Evolutionary conservation across 2,797 vertebrate genomes (phyloP).

Genomic region (Lithobates sylvaticus): DNA sequence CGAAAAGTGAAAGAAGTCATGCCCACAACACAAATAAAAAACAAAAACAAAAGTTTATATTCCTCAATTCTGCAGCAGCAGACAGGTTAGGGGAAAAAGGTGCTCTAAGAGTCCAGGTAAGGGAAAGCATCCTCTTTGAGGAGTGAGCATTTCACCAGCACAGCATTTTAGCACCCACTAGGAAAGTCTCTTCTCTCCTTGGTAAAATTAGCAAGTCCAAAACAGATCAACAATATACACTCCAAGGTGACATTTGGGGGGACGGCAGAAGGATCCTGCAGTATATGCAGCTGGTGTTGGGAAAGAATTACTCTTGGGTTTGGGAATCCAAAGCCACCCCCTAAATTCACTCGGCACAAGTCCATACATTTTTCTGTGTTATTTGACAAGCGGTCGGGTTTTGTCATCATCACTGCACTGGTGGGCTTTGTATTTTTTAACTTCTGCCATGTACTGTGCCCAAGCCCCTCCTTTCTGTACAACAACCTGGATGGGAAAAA

Average conservation of each 20-base stretch:
- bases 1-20: neutral
- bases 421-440: slow-evolving; percentile 97
- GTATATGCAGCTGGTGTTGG: neutral
- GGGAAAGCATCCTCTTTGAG: neutral
- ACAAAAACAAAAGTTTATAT: neutral
- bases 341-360: slow-evolving; percentile 3
- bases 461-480: slow-evolving; percentile 93
- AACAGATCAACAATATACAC: neutral
- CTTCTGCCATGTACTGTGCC: slow-evolving; percentile 97
- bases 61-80: slow-evolving; percentile 3
- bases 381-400: slow-evolving; percentile 95
- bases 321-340: neutral
- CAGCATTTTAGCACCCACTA: neutral
- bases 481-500: slow-evolving; percentile 73
- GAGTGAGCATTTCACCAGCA: neutral
- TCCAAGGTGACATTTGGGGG: neutral
- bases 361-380: slow-evolving; percentile 57
- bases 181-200: slow-evolving; percentile 38
- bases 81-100: neutral
- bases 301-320: neutral
- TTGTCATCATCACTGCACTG: slow-evolving; percentile 97
- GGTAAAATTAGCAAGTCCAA: neutral
- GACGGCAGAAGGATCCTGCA: slow-evolving; percentile 14
- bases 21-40: neutral
- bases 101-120: neutral